Conservation (phyloP, 2,888 invertebrate genomes). For the Pteria penguin region DNA sequence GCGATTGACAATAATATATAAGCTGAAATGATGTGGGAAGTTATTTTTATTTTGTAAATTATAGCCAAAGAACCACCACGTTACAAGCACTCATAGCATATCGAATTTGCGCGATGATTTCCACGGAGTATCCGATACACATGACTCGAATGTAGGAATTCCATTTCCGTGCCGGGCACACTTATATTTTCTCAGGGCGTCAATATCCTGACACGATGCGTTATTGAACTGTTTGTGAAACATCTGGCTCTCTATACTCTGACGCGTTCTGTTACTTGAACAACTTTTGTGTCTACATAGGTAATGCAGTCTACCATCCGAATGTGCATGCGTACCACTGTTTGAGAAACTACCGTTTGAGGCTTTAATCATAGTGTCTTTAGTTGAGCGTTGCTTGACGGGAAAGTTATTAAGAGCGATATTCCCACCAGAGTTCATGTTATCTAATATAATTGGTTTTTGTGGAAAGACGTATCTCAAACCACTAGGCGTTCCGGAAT, state of each 20-base stretch:
- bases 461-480: slow-evolving; percentile 44
- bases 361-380: slow-evolving; percentile 54
- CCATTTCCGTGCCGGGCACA: neutral
- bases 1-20: too few relatives aligned
- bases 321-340: slow-evolving; percentile 60
- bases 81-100: too few relatives aligned
- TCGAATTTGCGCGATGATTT: too few relatives aligned
- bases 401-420: slow-evolving; percentile 27
- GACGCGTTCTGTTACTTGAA: slow-evolving; percentile 44
- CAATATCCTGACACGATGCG: slow-evolving; percentile 58
- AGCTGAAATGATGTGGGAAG: too few relatives aligned
- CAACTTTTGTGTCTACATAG: slow-evolving; percentile 63
- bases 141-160: too few relatives aligned
- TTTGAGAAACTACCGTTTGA: slow-evolving; percentile 48
- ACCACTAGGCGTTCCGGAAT: slow-evolving; percentile 33
- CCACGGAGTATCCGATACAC: too few relatives aligned
- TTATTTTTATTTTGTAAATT: too few relatives aligned
- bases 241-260: slow-evolving; percentile 44
- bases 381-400: slow-evolving; percentile 50
- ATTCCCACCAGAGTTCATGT: slow-evolving; percentile 35
- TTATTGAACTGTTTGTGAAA: slow-evolving; percentile 44
- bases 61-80: too few relatives aligned
- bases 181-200: slow-evolving; percentile 30
- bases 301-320: slow-evolving; percentile 62
- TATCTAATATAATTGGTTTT: slow-evolving; percentile 49